phyloP scores from a whole-genome alignment of 2,113 vertebrate species.

The Xenus cinereus region DNA sequence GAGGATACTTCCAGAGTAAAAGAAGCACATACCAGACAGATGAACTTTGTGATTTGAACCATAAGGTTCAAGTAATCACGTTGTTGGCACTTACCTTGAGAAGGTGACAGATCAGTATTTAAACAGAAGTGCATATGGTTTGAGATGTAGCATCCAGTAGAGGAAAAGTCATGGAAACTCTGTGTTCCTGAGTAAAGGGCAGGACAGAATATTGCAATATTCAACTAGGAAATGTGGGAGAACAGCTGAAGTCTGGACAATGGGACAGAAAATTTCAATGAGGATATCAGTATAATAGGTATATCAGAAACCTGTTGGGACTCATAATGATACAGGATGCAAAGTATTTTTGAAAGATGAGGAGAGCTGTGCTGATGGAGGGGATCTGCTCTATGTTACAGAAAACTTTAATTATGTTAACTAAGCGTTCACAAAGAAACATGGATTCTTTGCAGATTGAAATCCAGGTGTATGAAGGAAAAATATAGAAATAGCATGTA shows the following conservation, averaged over 20 bases:
- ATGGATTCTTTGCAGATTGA: not conserved
- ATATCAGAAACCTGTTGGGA: not conserved
- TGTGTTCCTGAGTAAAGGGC: not conserved
- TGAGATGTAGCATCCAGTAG: not conserved
- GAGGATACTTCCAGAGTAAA: not conserved
- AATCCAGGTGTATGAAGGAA: not conserved
- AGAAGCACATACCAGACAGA: not conserved
- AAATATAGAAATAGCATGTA: not conserved
- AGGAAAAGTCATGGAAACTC: not conserved
- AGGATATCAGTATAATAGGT: not conserved
- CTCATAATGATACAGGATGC: fast-evolving
- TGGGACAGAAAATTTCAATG: not conserved
- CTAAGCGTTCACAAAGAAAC: not conserved
- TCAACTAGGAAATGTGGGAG: not conserved
- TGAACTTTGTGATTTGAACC: not conserved
- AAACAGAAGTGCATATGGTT: not conserved
- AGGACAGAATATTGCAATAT: not conserved
- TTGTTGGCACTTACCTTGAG: not conserved
- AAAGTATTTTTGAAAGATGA: not conserved
- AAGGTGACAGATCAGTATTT: not conserved
- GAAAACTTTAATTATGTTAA: not conserved
- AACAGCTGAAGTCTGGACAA: not conserved
- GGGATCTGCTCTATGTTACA: not conserved
- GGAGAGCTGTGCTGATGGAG: not conserved
- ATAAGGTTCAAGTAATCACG: too few relatives aligned